phyloP scores from a whole-genome alignment of 1,140 invertebrate species.

The Temnothorax nylanderi region DNA sequence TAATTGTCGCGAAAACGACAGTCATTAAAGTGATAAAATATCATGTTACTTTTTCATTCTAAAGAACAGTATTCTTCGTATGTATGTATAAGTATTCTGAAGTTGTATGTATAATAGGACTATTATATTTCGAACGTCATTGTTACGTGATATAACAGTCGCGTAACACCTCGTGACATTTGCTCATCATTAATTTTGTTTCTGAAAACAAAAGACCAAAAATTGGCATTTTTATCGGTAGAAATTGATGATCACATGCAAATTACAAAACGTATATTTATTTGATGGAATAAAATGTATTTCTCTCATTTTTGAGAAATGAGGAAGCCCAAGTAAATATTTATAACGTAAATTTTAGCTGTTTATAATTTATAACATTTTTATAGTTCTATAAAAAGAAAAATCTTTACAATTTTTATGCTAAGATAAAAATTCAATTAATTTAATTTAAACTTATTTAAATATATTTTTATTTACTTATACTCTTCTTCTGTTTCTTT shows the following conservation, averaged over 20 bases:
- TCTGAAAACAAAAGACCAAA: not conserved
- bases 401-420: not conserved
- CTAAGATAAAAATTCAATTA: not conserved
- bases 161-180: not conserved
- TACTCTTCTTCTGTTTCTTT: not conserved
- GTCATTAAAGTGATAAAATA: not conserved
- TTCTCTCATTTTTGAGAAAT: not conserved
- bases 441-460: not conserved
- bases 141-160: not conserved
- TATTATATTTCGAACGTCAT: slow-evolving; percentile 4
- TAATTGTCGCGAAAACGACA: not conserved
- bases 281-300: not conserved
- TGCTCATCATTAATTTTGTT: not conserved
- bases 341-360: not conserved
- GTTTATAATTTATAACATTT: not conserved
- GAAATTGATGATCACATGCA: not conserved
- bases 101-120: not conserved
- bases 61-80: not conserved
- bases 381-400: not conserved
- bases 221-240: not conserved
- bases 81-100: not conserved
- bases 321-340: not conserved
- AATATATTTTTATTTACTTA: not conserved
- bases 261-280: not conserved
- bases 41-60: not conserved